These are phyloP conservation scores for Dromas ardeola DNA, from an alignment of 2,113 vertebrate genomes.

Conservation along the genomic window DNA sequence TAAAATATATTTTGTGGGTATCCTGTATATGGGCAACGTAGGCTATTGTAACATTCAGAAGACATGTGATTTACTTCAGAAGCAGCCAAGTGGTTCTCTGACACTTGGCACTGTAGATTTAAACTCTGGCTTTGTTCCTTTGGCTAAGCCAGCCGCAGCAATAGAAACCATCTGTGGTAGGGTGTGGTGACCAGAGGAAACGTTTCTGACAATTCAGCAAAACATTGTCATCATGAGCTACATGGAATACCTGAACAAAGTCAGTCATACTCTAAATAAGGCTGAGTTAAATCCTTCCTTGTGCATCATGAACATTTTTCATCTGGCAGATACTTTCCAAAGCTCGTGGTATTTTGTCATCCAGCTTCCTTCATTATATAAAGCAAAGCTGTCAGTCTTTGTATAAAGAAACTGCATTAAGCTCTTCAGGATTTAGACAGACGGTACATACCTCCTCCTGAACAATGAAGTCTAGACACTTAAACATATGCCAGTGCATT, in stretches of 20 bases:
- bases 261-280: neutral
- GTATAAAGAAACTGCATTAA: neutral
- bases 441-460: neutral
- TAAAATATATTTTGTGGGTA: neutral
- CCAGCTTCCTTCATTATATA: neutral
- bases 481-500: neutral
- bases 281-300: neutral
- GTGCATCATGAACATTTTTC: neutral
- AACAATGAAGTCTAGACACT: neutral
- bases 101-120: neutral
- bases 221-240: neutral
- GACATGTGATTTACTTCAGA: neutral
- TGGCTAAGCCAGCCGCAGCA: neutral
- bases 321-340: neutral
- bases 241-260: neutral
- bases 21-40: neutral
- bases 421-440: neutral
- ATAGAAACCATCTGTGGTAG: constrained; percentile 46
- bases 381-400: neutral
- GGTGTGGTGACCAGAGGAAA: constrained; percentile 54
- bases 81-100: neutral
- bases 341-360: neutral
- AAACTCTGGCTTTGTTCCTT: neutral
- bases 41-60: neutral
- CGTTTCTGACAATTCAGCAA: constrained; percentile 43